Evolutionary conservation across 1,140 invertebrate genomes (phyloP).

Genomic region (Lepidotrigona ventralis): DNA sequence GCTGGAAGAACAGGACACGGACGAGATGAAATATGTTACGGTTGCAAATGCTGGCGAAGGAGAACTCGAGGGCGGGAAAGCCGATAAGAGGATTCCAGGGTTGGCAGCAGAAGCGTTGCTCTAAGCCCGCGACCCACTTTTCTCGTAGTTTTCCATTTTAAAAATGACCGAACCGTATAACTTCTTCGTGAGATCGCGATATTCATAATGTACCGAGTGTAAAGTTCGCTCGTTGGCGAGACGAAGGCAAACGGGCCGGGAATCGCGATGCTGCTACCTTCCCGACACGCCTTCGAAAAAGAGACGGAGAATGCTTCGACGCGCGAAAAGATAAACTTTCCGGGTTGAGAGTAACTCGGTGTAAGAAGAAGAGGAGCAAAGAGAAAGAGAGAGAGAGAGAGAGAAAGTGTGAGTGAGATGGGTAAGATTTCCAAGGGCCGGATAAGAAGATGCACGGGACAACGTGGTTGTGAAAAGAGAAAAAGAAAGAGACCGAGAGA

Average conservation of each 20-base stretch:
- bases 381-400: constrained; percentile 5
- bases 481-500: background rate
- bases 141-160: constrained; percentile 49
- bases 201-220: constrained; percentile 71
- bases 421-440: constrained; percentile 23
- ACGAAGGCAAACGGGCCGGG: constrained; percentile 4
- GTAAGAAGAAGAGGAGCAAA: background rate
- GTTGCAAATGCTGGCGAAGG: background rate
- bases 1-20: background rate
- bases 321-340: constrained; percentile 71
- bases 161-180: constrained; percentile 61
- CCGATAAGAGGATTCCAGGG: constrained; percentile 48
- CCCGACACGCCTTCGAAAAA: background rate
- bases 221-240: constrained; percentile 63
- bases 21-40: background rate
- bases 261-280: constrained; percentile 20
- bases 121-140: constrained; percentile 42
- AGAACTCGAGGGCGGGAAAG: constrained; percentile 34
- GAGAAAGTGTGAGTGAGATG: background rate
- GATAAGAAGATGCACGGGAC: constrained; percentile 25
- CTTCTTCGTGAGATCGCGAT: constrained; percentile 63
- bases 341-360: constrained; percentile 1
- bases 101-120: background rate
- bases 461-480: background rate
- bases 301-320: constrained; percentile 13